These are phyloP conservation scores for Propithecus perrieri DNA, from an alignment of 2,797 vertebrate species.

Conservation along the genomic window DNA sequence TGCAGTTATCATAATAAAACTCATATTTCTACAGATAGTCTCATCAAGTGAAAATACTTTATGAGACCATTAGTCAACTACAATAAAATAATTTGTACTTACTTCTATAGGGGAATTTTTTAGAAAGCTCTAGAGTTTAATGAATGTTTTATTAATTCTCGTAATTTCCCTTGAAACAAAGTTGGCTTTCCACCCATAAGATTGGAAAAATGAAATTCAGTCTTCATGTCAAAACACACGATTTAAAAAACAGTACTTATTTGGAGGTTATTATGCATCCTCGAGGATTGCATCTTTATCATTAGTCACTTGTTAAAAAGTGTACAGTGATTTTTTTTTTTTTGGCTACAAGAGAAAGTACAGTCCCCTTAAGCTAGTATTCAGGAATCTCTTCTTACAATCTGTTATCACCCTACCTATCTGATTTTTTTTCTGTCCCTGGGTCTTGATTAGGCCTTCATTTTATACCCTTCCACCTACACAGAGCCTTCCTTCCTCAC, in stretches of 20 bases:
- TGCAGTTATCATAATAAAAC: not conserved
- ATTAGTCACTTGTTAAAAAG: not conserved
- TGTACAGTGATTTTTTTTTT: not conserved
- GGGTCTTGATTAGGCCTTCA: not conserved
- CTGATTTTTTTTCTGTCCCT: not conserved
- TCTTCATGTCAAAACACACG: not conserved
- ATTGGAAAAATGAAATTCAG: not conserved
- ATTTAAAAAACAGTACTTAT: not conserved
- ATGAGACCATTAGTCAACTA: not conserved
- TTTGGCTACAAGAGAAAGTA: not conserved
- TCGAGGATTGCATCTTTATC: not conserved
- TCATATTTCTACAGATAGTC: not conserved
- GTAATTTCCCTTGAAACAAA: not conserved
- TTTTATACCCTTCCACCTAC: not conserved
- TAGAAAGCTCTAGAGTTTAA: not conserved
- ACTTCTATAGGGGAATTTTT: not conserved
- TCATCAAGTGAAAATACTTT: not conserved
- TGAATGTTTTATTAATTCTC: not conserved
- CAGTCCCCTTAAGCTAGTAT: not conserved
- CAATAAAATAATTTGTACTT: not conserved
- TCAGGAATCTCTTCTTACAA: not conserved
- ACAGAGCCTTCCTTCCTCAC: not conserved
- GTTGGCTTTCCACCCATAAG: not conserved
- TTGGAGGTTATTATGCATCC: too few relatives aligned
- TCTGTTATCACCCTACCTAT: not conserved